Evolutionary conservation across 2,888 invertebrate species (phyloP).

Genomic region (Xylophagus ater): DNA sequence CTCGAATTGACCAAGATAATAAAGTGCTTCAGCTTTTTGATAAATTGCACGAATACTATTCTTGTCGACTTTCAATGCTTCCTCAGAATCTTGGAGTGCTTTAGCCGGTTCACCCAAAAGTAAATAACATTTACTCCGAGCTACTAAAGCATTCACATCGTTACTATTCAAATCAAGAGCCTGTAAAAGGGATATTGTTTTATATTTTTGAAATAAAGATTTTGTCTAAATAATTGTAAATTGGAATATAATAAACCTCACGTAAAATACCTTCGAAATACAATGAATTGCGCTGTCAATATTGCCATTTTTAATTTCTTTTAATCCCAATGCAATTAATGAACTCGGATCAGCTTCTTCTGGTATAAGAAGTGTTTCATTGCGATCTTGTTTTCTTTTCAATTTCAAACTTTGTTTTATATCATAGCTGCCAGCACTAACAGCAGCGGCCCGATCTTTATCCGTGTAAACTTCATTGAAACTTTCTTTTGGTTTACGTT

Average conservation of each 20-base stretch:
- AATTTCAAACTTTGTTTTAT: slow-evolving; percentile 74
- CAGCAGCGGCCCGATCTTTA: slow-evolving; percentile 82
- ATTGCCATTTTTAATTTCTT: slow-evolving; percentile 65
- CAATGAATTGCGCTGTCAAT: slow-evolving; percentile 60
- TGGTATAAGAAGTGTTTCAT: slow-evolving; percentile 58
- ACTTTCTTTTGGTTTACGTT: slow-evolving; percentile 33
- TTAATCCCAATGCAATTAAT: slow-evolving; percentile 61
- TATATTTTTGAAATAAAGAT: too few relatives aligned
- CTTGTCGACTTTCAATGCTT: slow-evolving; percentile 61
- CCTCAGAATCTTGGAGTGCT: slow-evolving; percentile 69
- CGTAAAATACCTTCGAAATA: slow-evolving; percentile 57
- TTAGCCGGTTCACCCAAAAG: slow-evolving; percentile 72
- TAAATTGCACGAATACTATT: slow-evolving; percentile 63
- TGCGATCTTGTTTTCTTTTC: slow-evolving; percentile 67
- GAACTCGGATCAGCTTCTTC: slow-evolving; percentile 70
- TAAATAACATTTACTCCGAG: slow-evolving; percentile 80
- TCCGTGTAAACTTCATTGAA: slow-evolving; percentile 76
- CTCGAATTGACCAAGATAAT: slow-evolving; percentile 87
- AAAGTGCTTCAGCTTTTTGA: slow-evolving; percentile 86
- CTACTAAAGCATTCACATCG: slow-evolving; percentile 76
- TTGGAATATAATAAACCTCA: not conserved
- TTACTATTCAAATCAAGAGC: slow-evolving; percentile 76
- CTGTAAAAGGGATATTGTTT: slow-evolving; percentile 45
- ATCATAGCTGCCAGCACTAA: slow-evolving; percentile 63
- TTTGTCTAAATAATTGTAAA: too few relatives aligned